Evolutionary conservation across 92 coral and sea anemone species (phyloP), one percentile per base, ranked within the genome.

Genomic region (Phenganax subtilis): DNA sequence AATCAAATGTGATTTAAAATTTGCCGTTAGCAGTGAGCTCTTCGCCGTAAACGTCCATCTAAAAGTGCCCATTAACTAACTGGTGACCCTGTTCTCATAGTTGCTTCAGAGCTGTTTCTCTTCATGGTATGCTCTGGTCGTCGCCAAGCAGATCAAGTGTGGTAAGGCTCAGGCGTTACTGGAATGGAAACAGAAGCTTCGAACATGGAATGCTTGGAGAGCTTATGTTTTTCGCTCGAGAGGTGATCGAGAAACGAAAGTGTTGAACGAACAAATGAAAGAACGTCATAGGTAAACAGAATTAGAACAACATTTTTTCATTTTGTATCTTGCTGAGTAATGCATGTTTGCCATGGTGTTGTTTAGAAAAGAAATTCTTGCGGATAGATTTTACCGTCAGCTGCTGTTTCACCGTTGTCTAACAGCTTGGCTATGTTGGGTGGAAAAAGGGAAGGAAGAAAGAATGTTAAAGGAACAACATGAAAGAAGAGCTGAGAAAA

Each of bases 181-280:
- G 30, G 98, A 94, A 86, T 94, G 98, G 98, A 91, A 92, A 67
- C 81, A 89, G 28, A 94, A 94, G 57, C 83, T 94, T 57, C 82
- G 97, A 9, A 93, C 97, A 0, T 94, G 98, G 98, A 94, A 92
- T 85, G 98, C 98, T 11, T 94, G 98, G 98, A 86, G 87, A 74
- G 89, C 91, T 29, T 94, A 92, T 65, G 80, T 94, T 37, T 86
- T 91, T 81, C 98, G 92, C 80, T 89, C 89, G 30, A 87, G 87
- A 68, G 88, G 92, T 17, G 98, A 94, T 71, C 90, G 87, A 80
- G 98, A 94, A 64, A 90, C 98, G 28, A 87, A 82, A 59, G 92
- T 96, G 3, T 86, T 94, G 63, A 89, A 93, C 71, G 81, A 61
- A 72, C 94, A 94, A 81, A 92, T 94, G 97, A 94, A 90, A 75